Evolutionary conservation across 2,888 invertebrate genomes (phyloP).

Genomic region (Steinernema carpocapsae): DNA sequence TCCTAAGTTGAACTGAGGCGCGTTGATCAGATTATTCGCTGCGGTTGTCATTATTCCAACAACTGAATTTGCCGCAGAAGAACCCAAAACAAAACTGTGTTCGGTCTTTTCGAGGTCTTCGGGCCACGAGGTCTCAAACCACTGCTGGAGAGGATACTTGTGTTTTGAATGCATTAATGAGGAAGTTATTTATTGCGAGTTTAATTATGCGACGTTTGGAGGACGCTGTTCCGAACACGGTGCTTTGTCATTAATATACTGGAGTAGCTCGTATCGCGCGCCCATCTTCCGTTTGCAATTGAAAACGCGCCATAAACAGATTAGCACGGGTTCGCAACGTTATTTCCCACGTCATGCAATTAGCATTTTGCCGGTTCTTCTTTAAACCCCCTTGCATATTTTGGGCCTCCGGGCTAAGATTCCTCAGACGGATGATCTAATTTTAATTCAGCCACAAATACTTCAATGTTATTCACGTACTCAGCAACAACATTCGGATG

Average conservation of each 20-base stretch:
- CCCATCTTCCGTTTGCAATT: neutral
- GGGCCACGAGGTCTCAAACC: no score
- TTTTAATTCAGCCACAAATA: neutral
- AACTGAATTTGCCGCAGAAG: no score
- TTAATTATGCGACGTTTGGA: constrained; percentile 24
- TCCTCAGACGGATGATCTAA: neutral
- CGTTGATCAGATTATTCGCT: constrained; percentile 4
- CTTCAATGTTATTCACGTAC: neutral
- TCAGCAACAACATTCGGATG: no score
- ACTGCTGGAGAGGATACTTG: no score
- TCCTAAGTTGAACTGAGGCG: neutral
- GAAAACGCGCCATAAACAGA: neutral
- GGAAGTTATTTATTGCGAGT: constrained; percentile 23
- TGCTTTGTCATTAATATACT: constrained; percentile 10
- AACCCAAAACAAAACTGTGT: no score
- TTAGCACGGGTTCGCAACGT: neutral
- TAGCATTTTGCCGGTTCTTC: neutral
- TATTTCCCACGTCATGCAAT: constrained; percentile 11
- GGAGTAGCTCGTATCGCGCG: neutral
- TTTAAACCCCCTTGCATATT: no score
- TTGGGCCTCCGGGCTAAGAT: neutral
- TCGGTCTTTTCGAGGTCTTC: no score
- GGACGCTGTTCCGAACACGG: neutral
- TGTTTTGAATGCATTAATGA: neutral
- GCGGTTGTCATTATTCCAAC: neutral